phyloP scores from a whole-genome alignment of 2,888 invertebrate genomes.

The Acanthosepion lycidas region DNA sequence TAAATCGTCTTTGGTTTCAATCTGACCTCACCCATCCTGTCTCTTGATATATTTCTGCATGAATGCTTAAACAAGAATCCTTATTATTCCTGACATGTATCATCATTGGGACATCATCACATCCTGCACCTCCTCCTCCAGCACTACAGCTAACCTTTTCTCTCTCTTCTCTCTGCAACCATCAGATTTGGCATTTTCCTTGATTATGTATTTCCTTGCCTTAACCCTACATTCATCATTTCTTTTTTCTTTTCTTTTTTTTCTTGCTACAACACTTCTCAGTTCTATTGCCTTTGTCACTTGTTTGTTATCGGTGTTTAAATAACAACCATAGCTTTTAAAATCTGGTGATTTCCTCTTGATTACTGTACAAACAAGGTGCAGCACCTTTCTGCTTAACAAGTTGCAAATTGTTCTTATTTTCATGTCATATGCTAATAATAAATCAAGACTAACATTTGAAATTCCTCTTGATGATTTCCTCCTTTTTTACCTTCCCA shows the following conservation, averaged over 20 bases:
- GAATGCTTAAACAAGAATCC: background rate
- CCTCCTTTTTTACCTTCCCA: too few relatives aligned
- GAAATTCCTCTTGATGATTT: background rate
- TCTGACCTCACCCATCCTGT: background rate
- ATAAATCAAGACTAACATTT: background rate
- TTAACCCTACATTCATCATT: background rate
- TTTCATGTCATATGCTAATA: background rate
- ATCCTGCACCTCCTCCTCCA: background rate
- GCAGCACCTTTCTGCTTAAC: background rate
- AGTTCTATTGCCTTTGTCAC: background rate
- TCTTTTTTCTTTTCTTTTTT: background rate
- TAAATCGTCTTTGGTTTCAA: conserved; percentile 33
- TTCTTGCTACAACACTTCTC: background rate
- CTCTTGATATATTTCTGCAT: background rate
- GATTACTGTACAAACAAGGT: background rate
- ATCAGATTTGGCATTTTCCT: background rate
- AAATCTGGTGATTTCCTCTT: background rate
- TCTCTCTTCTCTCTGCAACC: background rate
- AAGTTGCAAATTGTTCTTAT: background rate
- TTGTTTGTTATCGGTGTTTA: background rate
- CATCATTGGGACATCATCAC: conserved; percentile 33
- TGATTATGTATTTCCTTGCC: background rate
- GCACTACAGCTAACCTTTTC: background rate
- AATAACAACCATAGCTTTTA: conserved; percentile 12
- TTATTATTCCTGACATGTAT: conserved; percentile 33